Conservation (phyloP, 1,140 invertebrate species). For the Drosophila littoralis region DNA sequence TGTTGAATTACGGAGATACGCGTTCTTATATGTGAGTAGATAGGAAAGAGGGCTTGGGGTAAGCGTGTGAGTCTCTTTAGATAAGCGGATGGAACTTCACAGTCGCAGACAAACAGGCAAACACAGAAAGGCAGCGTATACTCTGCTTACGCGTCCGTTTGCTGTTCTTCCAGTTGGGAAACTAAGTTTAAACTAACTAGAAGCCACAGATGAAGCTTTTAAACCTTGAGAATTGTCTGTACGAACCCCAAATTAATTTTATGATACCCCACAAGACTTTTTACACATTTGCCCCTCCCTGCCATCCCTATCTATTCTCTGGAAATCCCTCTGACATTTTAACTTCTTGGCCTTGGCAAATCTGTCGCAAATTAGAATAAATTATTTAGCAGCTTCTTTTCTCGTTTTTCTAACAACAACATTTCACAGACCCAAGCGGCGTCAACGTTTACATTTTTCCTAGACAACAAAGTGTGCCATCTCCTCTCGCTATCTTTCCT, state of each 20-base stretch:
- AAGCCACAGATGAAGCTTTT: constrained; percentile 8
- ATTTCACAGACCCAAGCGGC: constrained; percentile 21
- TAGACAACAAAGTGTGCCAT: constrained; percentile 17
- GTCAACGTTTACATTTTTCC: constrained; percentile 40
- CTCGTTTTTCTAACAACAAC: constrained; percentile 37
- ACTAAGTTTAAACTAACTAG: constrained; percentile 46
- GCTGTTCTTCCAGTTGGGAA: not conserved
- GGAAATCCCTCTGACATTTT: constrained; percentile 34
- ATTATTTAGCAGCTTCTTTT: constrained; percentile 69
- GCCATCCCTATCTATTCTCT: too few relatives aligned
- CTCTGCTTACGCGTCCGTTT: too few relatives aligned
- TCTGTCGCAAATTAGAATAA: constrained; percentile 71
- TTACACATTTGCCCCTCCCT: constrained; percentile 10
- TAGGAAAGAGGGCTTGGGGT: not conserved
- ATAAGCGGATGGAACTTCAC: constrained; percentile 56
- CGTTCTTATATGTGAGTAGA: not conserved
- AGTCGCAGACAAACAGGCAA: constrained; percentile 1
- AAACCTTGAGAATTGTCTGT: constrained; percentile 32
- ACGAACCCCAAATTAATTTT: constrained; percentile 27
- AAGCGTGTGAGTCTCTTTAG: constrained; percentile 47
- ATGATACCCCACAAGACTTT: constrained; percentile 19
- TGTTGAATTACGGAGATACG: constrained; percentile 24
- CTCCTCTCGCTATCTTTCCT: not conserved
- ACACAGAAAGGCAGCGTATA: too few relatives aligned
- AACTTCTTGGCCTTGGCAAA: constrained; percentile 56